Conservation (phyloP, 2,113 vertebrate genomes). For the Heteronetta atricapilla region DNA sequence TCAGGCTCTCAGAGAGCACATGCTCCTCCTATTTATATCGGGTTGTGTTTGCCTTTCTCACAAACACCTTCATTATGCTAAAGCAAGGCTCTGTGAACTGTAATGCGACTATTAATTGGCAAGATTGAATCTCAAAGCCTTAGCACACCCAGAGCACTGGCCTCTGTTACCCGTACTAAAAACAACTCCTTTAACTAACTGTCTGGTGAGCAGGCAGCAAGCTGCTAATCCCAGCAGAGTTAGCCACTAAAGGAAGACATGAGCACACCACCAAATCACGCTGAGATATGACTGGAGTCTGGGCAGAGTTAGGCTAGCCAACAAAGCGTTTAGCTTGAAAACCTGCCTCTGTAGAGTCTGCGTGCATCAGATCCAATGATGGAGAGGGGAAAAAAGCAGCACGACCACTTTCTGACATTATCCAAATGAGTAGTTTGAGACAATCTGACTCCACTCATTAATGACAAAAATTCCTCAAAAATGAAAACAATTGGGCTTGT, state of each 20-base stretch:
- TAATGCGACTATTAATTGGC: neutral
- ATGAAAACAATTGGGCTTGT: neutral
- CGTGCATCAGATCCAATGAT: neutral
- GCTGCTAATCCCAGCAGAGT: conserved; percentile 10
- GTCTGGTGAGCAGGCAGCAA: neutral
- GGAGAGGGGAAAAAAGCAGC: neutral
- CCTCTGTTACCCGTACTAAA: neutral
- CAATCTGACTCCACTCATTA: neutral
- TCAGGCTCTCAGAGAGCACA: neutral
- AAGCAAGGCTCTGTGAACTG: neutral
- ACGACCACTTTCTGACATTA: neutral
- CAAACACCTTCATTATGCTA: neutral
- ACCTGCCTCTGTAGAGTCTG: neutral
- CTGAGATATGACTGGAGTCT: neutral
- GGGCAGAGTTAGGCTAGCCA: neutral
- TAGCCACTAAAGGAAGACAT: neutral
- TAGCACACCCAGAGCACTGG: neutral
- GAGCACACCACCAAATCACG: neutral
- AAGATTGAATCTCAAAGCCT: neutral
- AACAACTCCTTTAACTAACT: neutral
- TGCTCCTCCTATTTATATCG: neutral
- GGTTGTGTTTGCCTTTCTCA: neutral
- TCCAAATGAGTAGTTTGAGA: neutral
- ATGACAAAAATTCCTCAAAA: neutral
- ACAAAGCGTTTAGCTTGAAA: neutral